Base-by-base conservation (phyloP, 2,797 vertebrate species). In the Echiichthys vipera region DNA sequence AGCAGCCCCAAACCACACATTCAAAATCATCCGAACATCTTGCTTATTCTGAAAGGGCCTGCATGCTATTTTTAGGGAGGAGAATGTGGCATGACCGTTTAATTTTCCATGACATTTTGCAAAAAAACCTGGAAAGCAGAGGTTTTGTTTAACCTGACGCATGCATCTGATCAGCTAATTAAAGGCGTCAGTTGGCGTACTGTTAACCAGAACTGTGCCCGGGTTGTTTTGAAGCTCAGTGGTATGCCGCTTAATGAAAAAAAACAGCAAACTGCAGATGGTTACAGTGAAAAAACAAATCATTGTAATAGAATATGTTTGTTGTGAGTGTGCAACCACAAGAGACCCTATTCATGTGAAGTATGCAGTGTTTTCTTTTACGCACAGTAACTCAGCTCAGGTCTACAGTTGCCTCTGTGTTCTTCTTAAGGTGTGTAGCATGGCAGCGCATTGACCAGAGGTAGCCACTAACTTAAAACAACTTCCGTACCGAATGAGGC, bases 91-190 rank as follows among this genome's bases (percentile, higher is more conserved):
- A 54, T 65, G 80, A 84, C 88, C 15, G 69, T 89, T 91, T 89
- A 58, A 83, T 90, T 94, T 95, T 94, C 93, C 94, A 81, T 88
- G 89, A 94, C 90, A 90, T 91, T 90, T 80, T 1, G 1, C 51
- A 70, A 84, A 73, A 85, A 63, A 88, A 69, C 73, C 84, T 68
- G 82, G 85, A 90, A 85, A 92, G 88, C 72, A 49, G 71, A 72
- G 77, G 73, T 91, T 92, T 84, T 92, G 88, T 88, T 84, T 54
- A 84, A 77, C 67, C 84, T 93, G 92, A 94, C 88, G 90, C 88
- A 77, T 84, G 89, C 85, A 90, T 91, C 72, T 91, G 88, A 94
- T 94, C 83, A 85, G 77, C 75, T 92, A 85, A 94, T 94, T 92
- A 91, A 64, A 76, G 88, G 82, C 66, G 76, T 89, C 84, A 93